These are phyloP conservation scores for Sphenopsis melanotis DNA, from an alignment of 2,797 vertebrate species.

Conservation along the genomic window DNA sequence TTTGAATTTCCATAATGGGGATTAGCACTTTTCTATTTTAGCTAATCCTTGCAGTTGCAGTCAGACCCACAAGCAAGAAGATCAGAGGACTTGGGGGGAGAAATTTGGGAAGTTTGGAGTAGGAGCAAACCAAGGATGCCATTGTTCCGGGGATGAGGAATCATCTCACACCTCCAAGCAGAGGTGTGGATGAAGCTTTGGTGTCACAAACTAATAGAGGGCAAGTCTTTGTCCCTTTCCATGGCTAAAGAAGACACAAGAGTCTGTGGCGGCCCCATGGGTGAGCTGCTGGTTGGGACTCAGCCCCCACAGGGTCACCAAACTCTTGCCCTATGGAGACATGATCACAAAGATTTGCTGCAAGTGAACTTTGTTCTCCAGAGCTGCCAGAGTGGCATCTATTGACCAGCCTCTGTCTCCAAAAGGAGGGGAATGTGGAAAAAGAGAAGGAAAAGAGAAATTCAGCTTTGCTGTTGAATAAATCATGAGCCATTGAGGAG, in stretches of 20 bases:
- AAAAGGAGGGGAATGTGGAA: neutral
- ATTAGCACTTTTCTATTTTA: neutral
- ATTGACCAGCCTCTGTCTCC: neutral
- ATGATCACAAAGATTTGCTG: neutral
- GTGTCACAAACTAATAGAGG: neutral
- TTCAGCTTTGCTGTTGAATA: slow-evolving; percentile 53
- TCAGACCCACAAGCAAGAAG: neutral
- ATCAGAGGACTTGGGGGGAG: neutral
- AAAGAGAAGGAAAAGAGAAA: slow-evolving; percentile 11
- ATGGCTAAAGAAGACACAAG: neutral
- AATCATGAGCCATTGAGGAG: slow-evolving; percentile 55
- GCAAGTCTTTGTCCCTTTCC: neutral
- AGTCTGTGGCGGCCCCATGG: neutral
- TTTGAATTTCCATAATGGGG: neutral
- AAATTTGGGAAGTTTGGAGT: neutral
- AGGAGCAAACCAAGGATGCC: neutral
- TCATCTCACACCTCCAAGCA: neutral
- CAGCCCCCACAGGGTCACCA: neutral
- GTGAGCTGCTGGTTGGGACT: neutral
- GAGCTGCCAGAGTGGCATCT: neutral
- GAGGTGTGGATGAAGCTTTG: neutral
- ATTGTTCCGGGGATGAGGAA: neutral
- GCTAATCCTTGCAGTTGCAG: neutral
- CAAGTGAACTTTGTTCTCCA: neutral
- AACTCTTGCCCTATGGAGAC: neutral